Evolutionary conservation across 2,797 vertebrate species (phyloP).

Genomic region (Catamblyrhynchus diadema): DNA sequence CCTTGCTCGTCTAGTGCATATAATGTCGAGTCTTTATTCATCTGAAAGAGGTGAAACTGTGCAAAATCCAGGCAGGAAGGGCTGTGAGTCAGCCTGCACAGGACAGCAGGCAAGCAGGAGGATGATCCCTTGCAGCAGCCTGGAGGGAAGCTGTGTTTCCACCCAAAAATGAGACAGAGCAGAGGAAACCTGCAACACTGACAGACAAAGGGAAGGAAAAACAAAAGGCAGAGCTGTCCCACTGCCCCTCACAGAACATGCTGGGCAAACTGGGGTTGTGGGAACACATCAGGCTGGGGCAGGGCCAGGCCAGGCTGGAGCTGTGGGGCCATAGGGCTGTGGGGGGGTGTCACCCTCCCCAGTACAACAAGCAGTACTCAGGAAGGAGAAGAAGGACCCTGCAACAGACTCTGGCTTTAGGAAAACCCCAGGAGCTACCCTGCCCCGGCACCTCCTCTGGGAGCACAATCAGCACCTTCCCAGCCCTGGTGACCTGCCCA

Average conservation of each 20-base stretch:
- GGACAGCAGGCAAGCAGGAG: accelerated
- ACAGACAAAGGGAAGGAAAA: not conserved
- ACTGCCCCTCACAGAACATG: accelerated
- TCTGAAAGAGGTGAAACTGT: slow-evolving; percentile 1
- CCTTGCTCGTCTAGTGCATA: not conserved
- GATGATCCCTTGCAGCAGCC: not conserved
- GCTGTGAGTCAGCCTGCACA: accelerated
- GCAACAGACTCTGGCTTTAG: not conserved
- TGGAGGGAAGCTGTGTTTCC: not conserved
- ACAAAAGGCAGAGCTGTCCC: not conserved
- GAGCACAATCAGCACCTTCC: not conserved
- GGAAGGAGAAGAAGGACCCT: not conserved
- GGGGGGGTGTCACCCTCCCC: not conserved
- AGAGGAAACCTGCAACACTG: not conserved
- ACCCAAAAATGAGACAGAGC: not conserved
- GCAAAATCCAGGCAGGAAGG: not conserved
- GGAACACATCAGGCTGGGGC: not conserved
- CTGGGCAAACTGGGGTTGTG: accelerated
- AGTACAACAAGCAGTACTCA: not conserved
- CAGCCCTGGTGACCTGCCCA: not conserved
- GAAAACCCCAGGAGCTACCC: not conserved
- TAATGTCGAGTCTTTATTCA: not conserved
- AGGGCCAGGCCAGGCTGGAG: not conserved
- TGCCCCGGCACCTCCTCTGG: not conserved
- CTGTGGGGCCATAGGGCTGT: not conserved